Percentiles rank a stretch among this genome's conserved stretches.
Evolutionary conservation across 2,797 vertebrate genomes (phyloP).

Genomic region (Coccyzus lansbergi): DNA sequence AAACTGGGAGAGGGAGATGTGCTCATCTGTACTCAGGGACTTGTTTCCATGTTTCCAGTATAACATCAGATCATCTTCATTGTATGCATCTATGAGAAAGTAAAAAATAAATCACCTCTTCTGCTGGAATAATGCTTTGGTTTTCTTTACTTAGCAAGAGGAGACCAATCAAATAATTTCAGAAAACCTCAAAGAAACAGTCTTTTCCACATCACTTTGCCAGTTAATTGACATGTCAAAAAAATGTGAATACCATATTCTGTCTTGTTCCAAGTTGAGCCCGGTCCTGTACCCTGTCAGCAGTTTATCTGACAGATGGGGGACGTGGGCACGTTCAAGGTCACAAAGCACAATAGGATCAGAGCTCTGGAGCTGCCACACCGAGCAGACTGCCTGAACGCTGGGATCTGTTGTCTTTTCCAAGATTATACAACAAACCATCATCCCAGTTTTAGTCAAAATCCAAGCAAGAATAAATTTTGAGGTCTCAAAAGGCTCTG

Average conservation of each 20-base stretch:
- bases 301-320: background rate
- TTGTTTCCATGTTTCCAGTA: slow-evolving; percentile 95
- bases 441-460: background rate
- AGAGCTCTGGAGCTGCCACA: background rate
- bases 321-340: background rate
- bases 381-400: background rate
- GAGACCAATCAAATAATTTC: background rate
- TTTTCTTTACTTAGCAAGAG: background rate
- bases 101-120: background rate
- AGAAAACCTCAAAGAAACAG: background rate
- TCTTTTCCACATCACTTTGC: background rate
- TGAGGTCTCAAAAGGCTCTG: background rate
- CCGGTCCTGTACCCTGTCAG: background rate
- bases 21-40: slow-evolving; percentile 90
- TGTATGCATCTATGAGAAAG: slow-evolving; percentile 88
- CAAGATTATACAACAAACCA: background rate
- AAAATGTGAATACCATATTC: background rate
- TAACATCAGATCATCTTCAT: slow-evolving; percentile 92
- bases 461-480: background rate
- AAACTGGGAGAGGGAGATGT: slow-evolving; percentile 94
- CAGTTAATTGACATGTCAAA: background rate
- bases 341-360: background rate
- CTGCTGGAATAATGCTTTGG: background rate
- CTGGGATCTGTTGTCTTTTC: background rate
- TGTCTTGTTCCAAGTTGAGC: background rate